These are phyloP conservation scores for Bacillus rossius DNA, from an alignment of 1,140 invertebrate species.

Conservation along the genomic window DNA sequence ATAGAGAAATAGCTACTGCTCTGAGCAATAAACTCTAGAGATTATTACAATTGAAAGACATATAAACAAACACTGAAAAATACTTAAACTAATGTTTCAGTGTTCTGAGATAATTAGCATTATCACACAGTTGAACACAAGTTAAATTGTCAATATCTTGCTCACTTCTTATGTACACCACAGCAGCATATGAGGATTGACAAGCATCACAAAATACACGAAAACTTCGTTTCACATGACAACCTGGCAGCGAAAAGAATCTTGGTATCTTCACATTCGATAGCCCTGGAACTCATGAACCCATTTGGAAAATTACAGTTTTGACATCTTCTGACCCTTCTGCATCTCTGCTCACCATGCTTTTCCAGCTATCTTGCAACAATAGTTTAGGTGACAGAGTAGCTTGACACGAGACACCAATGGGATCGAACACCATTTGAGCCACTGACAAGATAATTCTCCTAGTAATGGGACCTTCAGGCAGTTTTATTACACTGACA, in stretches of 20 bases:
- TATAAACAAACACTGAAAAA: too few relatives aligned
- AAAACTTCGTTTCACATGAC: constrained; percentile 11
- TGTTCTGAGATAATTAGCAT: too few relatives aligned
- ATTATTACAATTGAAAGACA: too few relatives aligned
- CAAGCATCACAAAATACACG: constrained; percentile 38
- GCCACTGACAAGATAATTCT: constrained; percentile 23
- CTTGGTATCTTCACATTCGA: constrained; percentile 25
- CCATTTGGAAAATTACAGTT: constrained; percentile 21
- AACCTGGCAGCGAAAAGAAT: constrained; percentile 11
- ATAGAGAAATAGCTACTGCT: too few relatives aligned
- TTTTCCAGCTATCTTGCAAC: constrained; percentile 27
- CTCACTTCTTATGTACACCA: constrained; percentile 25
- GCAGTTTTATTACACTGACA: neutral
- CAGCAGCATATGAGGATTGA: constrained; percentile 30
- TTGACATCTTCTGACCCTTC: constrained; percentile 10
- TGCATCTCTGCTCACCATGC: constrained; percentile 25
- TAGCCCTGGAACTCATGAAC: constrained; percentile 16
- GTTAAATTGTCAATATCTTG: neutral
- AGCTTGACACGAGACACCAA: constrained; percentile 33
- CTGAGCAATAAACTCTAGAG: too few relatives aligned
- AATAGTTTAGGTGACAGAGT: constrained; percentile 27
- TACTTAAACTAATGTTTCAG: too few relatives aligned
- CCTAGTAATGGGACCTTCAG: constrained; percentile 13
- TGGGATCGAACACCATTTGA: constrained; percentile 33
- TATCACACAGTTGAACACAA: too few relatives aligned